These are phyloP conservation scores for Spilarctia lutea DNA, from an alignment of 2,888 invertebrate genomes.

Conservation along the genomic window DNA sequence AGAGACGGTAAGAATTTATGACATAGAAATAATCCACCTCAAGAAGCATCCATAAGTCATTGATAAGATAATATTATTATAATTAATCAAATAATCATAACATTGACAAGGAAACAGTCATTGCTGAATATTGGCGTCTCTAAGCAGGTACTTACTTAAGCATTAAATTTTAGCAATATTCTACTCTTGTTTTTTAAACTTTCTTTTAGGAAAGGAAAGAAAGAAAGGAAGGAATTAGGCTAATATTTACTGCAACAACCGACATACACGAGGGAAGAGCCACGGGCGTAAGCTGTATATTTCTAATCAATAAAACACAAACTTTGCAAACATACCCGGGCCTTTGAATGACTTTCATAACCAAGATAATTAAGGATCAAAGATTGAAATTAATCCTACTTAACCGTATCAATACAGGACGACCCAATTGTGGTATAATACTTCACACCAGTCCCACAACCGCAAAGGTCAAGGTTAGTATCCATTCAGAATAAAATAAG, in stretches of 20 bases:
- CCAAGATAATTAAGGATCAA: neutral
- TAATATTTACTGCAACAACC: too few relatives aligned
- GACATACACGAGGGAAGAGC: too few relatives aligned
- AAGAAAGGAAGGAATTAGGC: too few relatives aligned
- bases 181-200: too few relatives aligned
- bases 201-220: too few relatives aligned
- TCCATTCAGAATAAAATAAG: slow-evolving; percentile 27
- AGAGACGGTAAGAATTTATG: neutral
- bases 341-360: neutral
- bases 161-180: too few relatives aligned
- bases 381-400: neutral
- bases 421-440: slow-evolving; percentile 20
- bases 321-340: neutral
- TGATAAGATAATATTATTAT: neutral
- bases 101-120: neutral
- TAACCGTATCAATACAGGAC: slow-evolving; percentile 22
- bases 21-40: neutral
- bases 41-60: neutral
- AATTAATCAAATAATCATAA: neutral
- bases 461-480: slow-evolving; percentile 54
- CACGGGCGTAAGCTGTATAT: too few relatives aligned
- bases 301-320: too few relatives aligned
- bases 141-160: neutral
- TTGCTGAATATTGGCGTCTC: neutral
- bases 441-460: slow-evolving; percentile 47